Base-by-base conservation (phyloP, 2,888 invertebrate genomes). In the Chrysomela aeneicollis region DNA sequence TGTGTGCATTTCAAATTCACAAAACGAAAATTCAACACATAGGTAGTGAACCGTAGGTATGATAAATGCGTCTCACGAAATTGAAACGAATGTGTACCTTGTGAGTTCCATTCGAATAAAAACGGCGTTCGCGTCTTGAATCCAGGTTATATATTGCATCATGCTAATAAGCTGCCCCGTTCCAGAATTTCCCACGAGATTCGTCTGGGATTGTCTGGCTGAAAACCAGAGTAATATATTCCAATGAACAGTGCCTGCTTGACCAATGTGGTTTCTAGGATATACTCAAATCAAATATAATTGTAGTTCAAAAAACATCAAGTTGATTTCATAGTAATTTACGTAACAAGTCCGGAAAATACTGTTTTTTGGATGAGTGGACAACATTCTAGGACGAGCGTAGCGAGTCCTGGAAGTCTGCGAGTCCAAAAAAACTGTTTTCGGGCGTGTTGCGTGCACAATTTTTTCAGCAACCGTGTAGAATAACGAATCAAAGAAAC, bases 51-150 rank as follows among this genome's bases (percentile, higher is more conserved):
- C 17, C 46, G 18, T 57, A 46, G 50, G 57, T 57, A 46, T 58
- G 57, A 62, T 57, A 55, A 57, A 62, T 62, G 51, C 57, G 26
- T 51, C 32, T 37, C 26, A 30, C n/a, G 37, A 18, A 62, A 62
- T 62, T 47, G 62, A 62, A 57, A 62, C 46, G 51, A 62, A 62
- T 62, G 62, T 57, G 57, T 57, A 62, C 64, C 64, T 59, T 52
- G 59, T 54, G 59, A 59, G 37, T 64, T 60, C 46, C 9, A 18
- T 18, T 54, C 42, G 37, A 50, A 50, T 58, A 49, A 53, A 64
- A 59, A 59, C 53, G 15, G 46, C 17, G 42, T 21, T 49, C 53
- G 26, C 52, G 46, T 30, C 59, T 1, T 32, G 17, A 63, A 63
- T 35, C 21, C 53, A n/a, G 46, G 49, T 49, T 53, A 64, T 59